Evolutionary conservation across 2,113 vertebrate species (phyloP).

Genomic region (Hepsetus odoe): DNA sequence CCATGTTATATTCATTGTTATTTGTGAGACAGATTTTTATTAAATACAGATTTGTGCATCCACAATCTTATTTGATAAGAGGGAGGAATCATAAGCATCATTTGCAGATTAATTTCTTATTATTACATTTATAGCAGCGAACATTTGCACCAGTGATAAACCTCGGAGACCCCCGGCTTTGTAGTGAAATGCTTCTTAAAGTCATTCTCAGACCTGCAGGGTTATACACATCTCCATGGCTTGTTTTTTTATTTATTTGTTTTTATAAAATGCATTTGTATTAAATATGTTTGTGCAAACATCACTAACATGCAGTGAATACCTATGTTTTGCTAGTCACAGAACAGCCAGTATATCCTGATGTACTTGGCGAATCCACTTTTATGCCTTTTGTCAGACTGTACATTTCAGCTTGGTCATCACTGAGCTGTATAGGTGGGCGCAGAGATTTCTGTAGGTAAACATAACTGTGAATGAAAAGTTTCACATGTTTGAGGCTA

Average conservation of each 20-base stretch:
- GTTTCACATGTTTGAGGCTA: slow-evolving; percentile 61
- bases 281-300: slow-evolving; percentile 42
- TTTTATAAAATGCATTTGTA: slow-evolving; percentile 53
- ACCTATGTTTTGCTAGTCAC: slow-evolving; percentile 28
- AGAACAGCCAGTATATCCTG: slow-evolving; percentile 41
- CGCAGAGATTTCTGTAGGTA: slow-evolving; percentile 47
- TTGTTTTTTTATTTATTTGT: slow-evolving; percentile 53
- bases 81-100: not conserved
- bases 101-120: not conserved
- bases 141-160: slow-evolving; percentile 45
- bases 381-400: slow-evolving; percentile 52
- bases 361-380: slow-evolving; percentile 47
- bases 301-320: slow-evolving; percentile 13
- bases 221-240: slow-evolving; percentile 44
- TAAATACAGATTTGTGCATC: not conserved
- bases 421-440: slow-evolving; percentile 60
- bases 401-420: slow-evolving; percentile 53
- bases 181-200: slow-evolving; percentile 69
- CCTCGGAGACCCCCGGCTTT: slow-evolving; percentile 34
- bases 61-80: slow-evolving; percentile 11
- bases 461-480: slow-evolving; percentile 68
- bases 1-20: slow-evolving; percentile 20
- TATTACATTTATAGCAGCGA: not conserved
- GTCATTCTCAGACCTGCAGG: slow-evolving; percentile 32
- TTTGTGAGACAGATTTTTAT: slow-evolving; percentile 3